Evolutionary conservation across 2,113 vertebrate genomes (phyloP), one percentile per base, ranked within the genome.

Genomic region (Nannospalax galili): DNA sequence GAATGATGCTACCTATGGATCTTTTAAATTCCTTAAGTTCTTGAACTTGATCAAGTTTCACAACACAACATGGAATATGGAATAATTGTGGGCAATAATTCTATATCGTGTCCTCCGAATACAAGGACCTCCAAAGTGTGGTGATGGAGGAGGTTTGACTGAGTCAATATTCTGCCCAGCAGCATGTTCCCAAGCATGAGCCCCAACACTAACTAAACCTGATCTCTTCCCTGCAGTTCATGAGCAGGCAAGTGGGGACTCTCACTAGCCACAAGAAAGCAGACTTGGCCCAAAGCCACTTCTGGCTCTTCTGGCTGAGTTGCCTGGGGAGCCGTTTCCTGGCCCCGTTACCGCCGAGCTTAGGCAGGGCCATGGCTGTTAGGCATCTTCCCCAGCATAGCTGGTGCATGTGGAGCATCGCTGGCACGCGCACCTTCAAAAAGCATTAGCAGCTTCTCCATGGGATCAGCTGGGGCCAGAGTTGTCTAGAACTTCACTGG

Each of bases 321-420:
- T 16, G 3, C 28, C 11, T 2, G 6, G 19, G 45, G 48, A 42
- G 0, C 14, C 58, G n/a, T 19, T 15, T 60, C 60, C 69, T 40
- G 30, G 5, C 42, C 17, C 42, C 24, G 0, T 15, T 1, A 4
- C 32, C 65, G 35, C 7, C 11, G 0, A 28, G 16, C 11, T 1
- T 24, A 2, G 58, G 5, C 7, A 26, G 6, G 0, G 19, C 17
- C 20, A 16, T 30, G 16, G 69, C 35, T 14, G 1, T 8, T 3
- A 12, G 4, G 84, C 5, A 0, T 30, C 64, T 9, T 2, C 22
- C 9, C 42, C 3, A 0, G 2, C 1, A 1, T 0, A 4, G 3
- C 3, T 4, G 4, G 15, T 40, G 67, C 6, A 16, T 86, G 69
- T 40, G 35, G 35, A 19, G 45, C 16, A 14, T 72, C 7, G 8